These are phyloP conservation scores for Netta rufina DNA, from an alignment of 2,797 vertebrate species.

Conservation along the genomic window DNA sequence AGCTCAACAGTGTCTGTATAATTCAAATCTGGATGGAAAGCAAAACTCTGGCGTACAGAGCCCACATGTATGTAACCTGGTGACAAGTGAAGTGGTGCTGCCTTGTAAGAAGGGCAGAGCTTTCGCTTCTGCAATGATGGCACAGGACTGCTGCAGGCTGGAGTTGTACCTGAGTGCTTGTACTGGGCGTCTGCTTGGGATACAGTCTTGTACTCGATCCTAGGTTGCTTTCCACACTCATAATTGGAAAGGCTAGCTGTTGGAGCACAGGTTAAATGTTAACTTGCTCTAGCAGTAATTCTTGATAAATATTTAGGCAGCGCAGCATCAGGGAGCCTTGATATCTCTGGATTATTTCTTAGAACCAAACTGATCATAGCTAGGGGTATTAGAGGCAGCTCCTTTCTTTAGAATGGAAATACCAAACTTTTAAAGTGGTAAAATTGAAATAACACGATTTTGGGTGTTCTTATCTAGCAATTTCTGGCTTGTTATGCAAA, in stretches of 20 bases:
- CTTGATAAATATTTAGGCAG: not conserved
- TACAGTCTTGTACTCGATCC: not conserved
- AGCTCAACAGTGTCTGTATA: not conserved
- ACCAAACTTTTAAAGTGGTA: not conserved
- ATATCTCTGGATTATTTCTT: not conserved
- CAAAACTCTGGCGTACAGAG: not conserved
- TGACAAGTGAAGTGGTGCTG: not conserved
- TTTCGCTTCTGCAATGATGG: not conserved
- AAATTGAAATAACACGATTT: not conserved
- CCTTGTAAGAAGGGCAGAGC: not conserved
- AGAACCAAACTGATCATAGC: not conserved
- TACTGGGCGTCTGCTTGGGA: not conserved
- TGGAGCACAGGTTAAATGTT: not conserved
- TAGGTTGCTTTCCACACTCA: not conserved
- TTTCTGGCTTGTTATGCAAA: constrained; percentile 46
- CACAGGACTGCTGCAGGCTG: not conserved
- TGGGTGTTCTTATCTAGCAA: constrained; percentile 30
- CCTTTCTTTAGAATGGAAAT: not conserved
- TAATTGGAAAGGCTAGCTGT: not conserved
- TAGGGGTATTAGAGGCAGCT: not conserved
- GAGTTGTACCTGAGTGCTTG: fast-evolving
- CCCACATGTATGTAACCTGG: not conserved
- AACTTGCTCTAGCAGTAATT: not conserved
- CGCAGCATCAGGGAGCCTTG: not conserved
- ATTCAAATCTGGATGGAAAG: not conserved